These are phyloP conservation scores for mouse (Mus musculus) DNA, from an alignment of 2,113 vertebrate genomes.

Conservation along the genomic window DNA sequence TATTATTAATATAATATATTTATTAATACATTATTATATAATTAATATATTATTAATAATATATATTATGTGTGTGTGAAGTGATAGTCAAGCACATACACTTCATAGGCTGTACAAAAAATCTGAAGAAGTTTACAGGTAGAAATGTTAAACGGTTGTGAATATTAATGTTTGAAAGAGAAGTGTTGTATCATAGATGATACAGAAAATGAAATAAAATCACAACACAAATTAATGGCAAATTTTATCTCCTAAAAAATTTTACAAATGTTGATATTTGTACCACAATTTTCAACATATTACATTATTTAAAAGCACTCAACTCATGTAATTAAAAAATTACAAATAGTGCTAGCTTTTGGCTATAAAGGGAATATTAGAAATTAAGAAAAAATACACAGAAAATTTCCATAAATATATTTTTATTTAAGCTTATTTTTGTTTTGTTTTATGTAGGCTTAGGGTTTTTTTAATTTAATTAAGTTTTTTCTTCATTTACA, in stretches of 20 bases:
- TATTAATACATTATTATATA: too few relatives aligned
- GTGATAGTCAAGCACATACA: not conserved
- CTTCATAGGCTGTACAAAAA: not conserved
- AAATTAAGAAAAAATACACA: not conserved
- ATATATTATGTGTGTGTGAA: too few relatives aligned
- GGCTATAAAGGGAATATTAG: not conserved
- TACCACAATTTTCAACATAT: not conserved
- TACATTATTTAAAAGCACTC: not conserved
- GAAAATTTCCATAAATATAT: not conserved
- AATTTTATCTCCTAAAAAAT: not conserved
- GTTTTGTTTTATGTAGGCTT: too few relatives aligned
- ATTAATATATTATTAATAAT: too few relatives aligned
- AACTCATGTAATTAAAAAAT: not conserved
- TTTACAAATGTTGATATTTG: not conserved
- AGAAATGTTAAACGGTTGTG: not conserved
- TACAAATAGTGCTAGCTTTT: not conserved
- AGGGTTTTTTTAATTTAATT: too few relatives aligned
- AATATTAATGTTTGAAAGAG: not conserved
- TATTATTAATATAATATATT: too few relatives aligned
- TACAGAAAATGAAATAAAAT: conserved; percentile 11
- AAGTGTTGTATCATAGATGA: not conserved
- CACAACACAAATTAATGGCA: not conserved
- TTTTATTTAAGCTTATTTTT: too few relatives aligned
- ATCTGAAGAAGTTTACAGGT: not conserved
- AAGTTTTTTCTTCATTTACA: too few relatives aligned